Conservation (phyloP, 2,888 invertebrate species). For the Dicranocentrus wangi region DNA sequence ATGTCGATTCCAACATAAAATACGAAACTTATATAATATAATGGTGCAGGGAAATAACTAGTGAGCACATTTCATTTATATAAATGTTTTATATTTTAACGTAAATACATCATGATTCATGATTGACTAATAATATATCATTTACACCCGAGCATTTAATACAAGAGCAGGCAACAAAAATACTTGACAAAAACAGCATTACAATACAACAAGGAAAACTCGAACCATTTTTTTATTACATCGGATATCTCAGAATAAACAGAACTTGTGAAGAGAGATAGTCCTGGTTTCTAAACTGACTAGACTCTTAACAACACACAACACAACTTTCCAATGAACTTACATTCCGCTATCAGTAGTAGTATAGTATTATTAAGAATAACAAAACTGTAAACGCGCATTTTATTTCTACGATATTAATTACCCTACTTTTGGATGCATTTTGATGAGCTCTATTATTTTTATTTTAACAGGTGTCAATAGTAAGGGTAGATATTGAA, state of each 20-base stretch:
- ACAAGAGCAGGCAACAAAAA: no score
- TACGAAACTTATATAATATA: no score
- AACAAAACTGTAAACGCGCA: no score
- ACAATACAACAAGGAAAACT: no score
- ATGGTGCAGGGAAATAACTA: slow-evolving; percentile 23
- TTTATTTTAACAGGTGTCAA: no score
- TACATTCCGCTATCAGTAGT: not conserved
- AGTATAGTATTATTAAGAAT: not conserved
- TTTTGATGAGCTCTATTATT: no score
- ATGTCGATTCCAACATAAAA: no score
- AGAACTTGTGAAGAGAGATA: not conserved
- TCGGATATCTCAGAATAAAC: not conserved
- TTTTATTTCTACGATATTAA: no score
- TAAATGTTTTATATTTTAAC: not conserved
- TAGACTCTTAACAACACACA: slow-evolving; percentile 34
- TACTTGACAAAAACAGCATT: no score
- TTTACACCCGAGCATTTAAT: not conserved
- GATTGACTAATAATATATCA: not conserved
- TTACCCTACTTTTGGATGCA: no score
- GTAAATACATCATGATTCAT: not conserved
- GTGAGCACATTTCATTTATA: slow-evolving; percentile 4
- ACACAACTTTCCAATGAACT: not conserved
- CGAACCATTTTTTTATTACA: not conserved
- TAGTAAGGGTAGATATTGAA: no score
- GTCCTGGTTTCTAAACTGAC: slow-evolving; percentile 24